Evolutionary conservation across 2,888 invertebrate species (phyloP).

Genomic region (Lymantria dispar): DNA sequence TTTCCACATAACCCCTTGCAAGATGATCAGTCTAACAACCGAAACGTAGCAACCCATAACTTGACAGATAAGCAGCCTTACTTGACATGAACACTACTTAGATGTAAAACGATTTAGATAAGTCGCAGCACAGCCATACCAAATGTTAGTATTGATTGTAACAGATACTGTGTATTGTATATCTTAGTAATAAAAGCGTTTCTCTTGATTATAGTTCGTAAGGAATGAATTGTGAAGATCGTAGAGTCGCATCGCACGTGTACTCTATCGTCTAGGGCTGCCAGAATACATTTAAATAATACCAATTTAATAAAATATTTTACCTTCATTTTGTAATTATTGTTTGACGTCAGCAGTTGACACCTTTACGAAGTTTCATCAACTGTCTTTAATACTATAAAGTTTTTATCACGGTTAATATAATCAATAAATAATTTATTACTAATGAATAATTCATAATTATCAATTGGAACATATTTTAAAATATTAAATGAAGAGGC

Average conservation of each 20-base stretch:
- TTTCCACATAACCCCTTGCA: slow-evolving; percentile 11
- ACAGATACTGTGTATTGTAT: slow-evolving; percentile 45
- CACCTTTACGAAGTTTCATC: too few relatives aligned
- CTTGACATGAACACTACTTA: slow-evolving; percentile 26
- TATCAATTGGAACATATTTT: too few relatives aligned
- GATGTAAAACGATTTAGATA: slow-evolving; percentile 45
- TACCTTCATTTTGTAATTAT: too few relatives aligned
- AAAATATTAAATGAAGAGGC: too few relatives aligned
- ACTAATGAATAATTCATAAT: too few relatives aligned
- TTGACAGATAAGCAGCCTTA: slow-evolving; percentile 22
- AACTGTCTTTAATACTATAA: too few relatives aligned
- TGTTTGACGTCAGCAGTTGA: too few relatives aligned
- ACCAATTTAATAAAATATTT: too few relatives aligned
- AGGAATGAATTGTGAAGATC: slow-evolving; percentile 26
- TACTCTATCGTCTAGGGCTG: not conserved
- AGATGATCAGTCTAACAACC: slow-evolving; percentile 12
- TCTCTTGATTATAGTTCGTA: slow-evolving; percentile 26
- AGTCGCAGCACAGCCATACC: slow-evolving; percentile 39
- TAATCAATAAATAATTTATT: too few relatives aligned
- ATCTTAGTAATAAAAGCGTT: slow-evolving; percentile 42
- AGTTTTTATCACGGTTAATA: too few relatives aligned
- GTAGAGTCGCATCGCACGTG: slow-evolving; percentile 6
- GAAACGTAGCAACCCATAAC: slow-evolving; percentile 22
- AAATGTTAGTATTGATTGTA: slow-evolving; percentile 45
- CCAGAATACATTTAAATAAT: not conserved